These are phyloP conservation scores for Nasonia longicornis DNA, from an alignment of 1,140 invertebrate species.

Conservation along the genomic window DNA sequence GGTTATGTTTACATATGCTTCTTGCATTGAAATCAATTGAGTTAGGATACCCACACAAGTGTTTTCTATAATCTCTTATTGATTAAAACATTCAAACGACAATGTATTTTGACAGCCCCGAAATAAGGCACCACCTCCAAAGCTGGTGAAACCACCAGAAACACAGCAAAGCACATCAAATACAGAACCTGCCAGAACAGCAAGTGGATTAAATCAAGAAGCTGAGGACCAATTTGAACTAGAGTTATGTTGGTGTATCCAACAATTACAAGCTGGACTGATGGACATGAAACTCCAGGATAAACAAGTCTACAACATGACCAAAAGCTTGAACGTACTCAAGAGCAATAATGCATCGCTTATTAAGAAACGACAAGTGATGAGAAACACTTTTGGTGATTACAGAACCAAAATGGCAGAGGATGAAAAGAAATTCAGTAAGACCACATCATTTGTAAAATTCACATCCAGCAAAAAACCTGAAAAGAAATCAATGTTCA, in stretches of 20 bases:
- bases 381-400: constrained; percentile 80
- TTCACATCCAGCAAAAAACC: constrained; percentile 61
- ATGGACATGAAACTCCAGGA: constrained; percentile 72
- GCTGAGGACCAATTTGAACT: constrained; percentile 77
- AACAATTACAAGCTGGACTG: constrained; percentile 75
- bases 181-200: constrained; percentile 36
- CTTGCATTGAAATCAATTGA: constrained; percentile 1
- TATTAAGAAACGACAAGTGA: constrained; percentile 79
- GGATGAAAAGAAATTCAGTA: constrained; percentile 76
- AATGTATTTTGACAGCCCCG: constrained; percentile 45
- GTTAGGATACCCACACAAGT: too few relatives aligned
- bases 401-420: constrained; percentile 81
- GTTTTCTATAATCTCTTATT: too few relatives aligned
- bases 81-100: not conserved
- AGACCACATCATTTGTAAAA: constrained; percentile 64
- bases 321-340: constrained; percentile 74
- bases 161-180: not conserved
- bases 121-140: constrained; percentile 48
- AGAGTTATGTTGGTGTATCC: constrained; percentile 82
- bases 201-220: constrained; percentile 64
- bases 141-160: not conserved
- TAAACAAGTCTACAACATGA: constrained; percentile 74
- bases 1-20: constrained; percentile 37
- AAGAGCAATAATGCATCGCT: constrained; percentile 76
- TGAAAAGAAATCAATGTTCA: constrained; percentile 70